These are phyloP conservation scores for Eupithecia subumbrata DNA, from an alignment of 2,888 invertebrate species.

Conservation along the genomic window DNA sequence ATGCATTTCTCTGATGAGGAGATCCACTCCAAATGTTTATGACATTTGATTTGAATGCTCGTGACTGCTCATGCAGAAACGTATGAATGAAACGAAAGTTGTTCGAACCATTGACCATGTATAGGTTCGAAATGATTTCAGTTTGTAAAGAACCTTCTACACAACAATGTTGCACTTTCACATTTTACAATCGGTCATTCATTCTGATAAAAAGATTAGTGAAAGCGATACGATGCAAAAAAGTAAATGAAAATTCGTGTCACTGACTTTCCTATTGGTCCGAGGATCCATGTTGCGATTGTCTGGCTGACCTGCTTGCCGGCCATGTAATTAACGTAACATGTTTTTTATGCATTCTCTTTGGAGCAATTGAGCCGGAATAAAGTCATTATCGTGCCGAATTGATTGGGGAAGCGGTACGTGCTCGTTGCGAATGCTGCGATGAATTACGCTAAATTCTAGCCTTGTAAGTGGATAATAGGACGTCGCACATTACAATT, in stretches of 20 bases:
- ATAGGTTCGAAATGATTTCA: constrained; percentile 59
- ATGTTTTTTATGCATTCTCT: constrained; percentile 40
- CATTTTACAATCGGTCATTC: constrained; percentile 75
- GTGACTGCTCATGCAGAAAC: constrained; percentile 58
- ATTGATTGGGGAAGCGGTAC: constrained; percentile 49
- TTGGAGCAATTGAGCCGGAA: constrained; percentile 40
- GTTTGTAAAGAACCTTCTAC: constrained; percentile 53
- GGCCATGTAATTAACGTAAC: constrained; percentile 45
- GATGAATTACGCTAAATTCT: constrained; percentile 48
- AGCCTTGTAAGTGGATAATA: constrained; percentile 40
- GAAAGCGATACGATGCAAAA: constrained; percentile 82
- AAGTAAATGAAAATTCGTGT: constrained; percentile 81
- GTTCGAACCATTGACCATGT: constrained; percentile 63
- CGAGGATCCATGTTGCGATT: constrained; percentile 57
- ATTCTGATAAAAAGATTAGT: constrained; percentile 77
- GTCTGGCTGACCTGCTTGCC: constrained; percentile 66
- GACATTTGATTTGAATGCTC: constrained; percentile 56
- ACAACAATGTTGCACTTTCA: constrained; percentile 77
- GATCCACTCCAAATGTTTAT: constrained; percentile 44
- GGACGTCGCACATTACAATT: constrained; percentile 30
- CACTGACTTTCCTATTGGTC: constrained; percentile 77
- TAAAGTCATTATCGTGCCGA: constrained; percentile 47
- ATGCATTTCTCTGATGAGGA: constrained; percentile 57
- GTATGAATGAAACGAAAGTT: constrained; percentile 61
- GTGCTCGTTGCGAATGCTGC: constrained; percentile 49